Evolutionary conservation across 2,797 vertebrate genomes (phyloP).

Genomic region (Sphenodon punctatus): DNA sequence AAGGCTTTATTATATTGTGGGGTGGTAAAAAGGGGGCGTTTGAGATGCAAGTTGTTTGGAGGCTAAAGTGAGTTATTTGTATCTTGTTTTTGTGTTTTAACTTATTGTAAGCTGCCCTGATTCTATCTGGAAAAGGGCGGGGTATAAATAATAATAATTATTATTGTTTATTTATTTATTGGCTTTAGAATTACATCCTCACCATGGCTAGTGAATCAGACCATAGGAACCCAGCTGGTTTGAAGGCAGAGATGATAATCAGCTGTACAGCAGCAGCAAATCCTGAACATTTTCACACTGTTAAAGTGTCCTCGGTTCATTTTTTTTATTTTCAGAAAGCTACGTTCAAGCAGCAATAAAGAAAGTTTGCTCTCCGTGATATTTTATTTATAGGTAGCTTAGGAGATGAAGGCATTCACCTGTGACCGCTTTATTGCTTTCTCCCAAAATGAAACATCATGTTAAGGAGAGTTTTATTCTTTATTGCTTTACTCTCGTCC

Average conservation of each 20-base stretch:
- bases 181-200: neutral
- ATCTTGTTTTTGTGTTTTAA: too few relatives aligned
- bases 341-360: neutral
- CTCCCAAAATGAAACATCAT: neutral
- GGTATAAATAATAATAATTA: accelerated
- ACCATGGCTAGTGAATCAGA: accelerated
- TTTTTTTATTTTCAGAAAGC: neutral
- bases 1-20: too few relatives aligned
- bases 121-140: neutral
- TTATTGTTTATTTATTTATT: too few relatives aligned
- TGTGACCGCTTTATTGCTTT: neutral
- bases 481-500: neutral
- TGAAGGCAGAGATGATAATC: neutral
- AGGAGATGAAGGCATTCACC: neutral
- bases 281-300: neutral
- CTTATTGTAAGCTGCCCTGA: too few relatives aligned
- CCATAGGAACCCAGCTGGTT: accelerated
- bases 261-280: neutral
- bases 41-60: accelerated
- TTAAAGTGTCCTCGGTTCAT: neutral
- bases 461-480: neutral
- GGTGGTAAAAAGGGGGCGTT: too few relatives aligned
- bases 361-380: neutral
- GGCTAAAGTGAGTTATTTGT: too few relatives aligned
- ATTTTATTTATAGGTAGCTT: neutral